These are phyloP conservation scores for Porites lutea DNA, from an alignment of 64 coral and sea anemone genomes.

Conservation along the genomic window DNA sequence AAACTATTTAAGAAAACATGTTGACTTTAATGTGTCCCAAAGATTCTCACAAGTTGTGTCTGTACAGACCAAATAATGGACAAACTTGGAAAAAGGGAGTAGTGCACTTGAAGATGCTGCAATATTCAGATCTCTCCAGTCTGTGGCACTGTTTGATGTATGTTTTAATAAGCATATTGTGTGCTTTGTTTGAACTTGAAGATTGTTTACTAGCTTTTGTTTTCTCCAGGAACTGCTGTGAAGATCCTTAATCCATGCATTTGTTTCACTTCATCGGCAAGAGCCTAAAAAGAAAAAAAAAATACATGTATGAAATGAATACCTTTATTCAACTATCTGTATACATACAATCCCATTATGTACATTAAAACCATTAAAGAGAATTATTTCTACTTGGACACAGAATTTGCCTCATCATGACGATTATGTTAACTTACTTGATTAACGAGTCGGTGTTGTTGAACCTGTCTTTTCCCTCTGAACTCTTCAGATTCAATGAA, in stretches of 20 bases:
- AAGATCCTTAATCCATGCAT: slow-evolving; percentile 93
- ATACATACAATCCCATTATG: no score
- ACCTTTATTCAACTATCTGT: neutral
- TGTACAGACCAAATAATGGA: no score
- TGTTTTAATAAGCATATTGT: no score
- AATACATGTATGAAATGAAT: neutral
- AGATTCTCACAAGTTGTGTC: no score
- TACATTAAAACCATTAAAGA: no score
- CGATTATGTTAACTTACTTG: slow-evolving; percentile 45
- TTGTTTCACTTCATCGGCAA: slow-evolving; percentile 90
- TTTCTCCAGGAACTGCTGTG: slow-evolving; percentile 66
- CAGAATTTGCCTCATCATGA: neutral
- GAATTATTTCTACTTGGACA: neutral
- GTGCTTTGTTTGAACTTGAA: no score
- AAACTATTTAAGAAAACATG: no score
- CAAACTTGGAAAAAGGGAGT: no score
- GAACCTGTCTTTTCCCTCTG: slow-evolving; percentile 84
- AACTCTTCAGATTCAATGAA: slow-evolving; percentile 93
- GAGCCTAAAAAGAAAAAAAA: slow-evolving; percentile 38
- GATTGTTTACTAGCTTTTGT: neutral
- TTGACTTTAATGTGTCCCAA: no score
- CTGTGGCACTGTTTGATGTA: no score
- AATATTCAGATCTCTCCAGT: no score
- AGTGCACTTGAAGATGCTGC: no score
- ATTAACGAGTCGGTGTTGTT: slow-evolving; percentile 92